These are phyloP conservation scores for Sitodiplosis mosellana DNA, from an alignment of 1,140 invertebrate genomes.

Conservation along the genomic window DNA sequence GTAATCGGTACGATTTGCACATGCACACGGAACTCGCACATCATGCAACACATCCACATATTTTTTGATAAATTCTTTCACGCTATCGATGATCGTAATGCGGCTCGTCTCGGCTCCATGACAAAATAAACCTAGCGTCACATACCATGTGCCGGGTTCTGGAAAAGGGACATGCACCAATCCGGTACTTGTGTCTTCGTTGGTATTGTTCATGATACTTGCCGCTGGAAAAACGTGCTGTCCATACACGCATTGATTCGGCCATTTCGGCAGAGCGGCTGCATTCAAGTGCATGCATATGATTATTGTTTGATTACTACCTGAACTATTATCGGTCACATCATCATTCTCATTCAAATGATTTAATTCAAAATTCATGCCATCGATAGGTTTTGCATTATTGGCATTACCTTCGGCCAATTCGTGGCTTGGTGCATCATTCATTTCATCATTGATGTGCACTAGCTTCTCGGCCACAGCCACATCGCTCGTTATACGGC, in stretches of 20 bases:
- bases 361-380: constrained; percentile 7
- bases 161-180: constrained; percentile 55
- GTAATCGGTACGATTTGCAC: constrained; percentile 9
- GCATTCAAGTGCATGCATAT: constrained; percentile 36
- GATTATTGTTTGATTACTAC: constrained; percentile 28
- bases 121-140: constrained; percentile 43
- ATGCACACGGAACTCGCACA: constrained; percentile 20
- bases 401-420: constrained; percentile 19
- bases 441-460: background rate
- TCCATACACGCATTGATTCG: constrained; percentile 34
- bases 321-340: background rate
- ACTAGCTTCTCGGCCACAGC: constrained; percentile 18
- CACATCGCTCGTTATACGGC: constrained; percentile 1
- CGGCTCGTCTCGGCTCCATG: constrained; percentile 23
- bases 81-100: constrained; percentile 16
- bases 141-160: constrained; percentile 56
- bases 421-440: constrained; percentile 8
- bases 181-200: constrained; percentile 32
- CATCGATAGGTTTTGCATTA: constrained; percentile 21
- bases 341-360: background rate
- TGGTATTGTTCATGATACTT: constrained; percentile 34
- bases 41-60: constrained; percentile 9
- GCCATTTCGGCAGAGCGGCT: constrained; percentile 31
- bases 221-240: constrained; percentile 27
- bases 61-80: constrained; percentile 19